Base-by-base conservation (phyloP, 1,140 invertebrate species). In the Melanaphis sacchari region DNA sequence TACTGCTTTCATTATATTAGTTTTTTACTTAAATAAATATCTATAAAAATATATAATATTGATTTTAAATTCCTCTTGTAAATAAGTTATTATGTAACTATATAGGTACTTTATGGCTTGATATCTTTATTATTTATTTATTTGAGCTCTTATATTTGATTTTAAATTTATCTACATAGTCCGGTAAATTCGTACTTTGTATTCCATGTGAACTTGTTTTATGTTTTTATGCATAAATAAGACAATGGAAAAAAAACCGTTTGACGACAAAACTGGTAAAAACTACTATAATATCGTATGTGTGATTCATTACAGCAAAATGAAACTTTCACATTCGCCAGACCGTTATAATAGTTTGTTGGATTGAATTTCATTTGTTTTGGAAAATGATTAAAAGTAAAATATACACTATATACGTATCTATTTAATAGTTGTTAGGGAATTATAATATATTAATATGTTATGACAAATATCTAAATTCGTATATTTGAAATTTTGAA, bases 261-360 rank as follows among this genome's bases (percentile, higher is more conserved):
- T 90, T 36, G 22, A 52, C 87, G 36, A 90, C 88, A 90, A 90
- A 90, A 90, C 88, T 40, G 36, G n/a, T 54, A 54, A 90, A 90
- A 54, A 90, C 24, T 5, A 88, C 43, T 52, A 88, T 90, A 90
- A 82, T 54, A 90, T 54, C 38, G 26, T 90, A 90, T 54, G 54
- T 54, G 36, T 90, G 38, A 24, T 40, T 22, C 49, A 90, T 90
- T 90, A 90, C 40, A 9, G 66, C n/a, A 49, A 92, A 82, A 36
- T 22, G 36, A 92, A 82, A 92, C 76, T 92, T 92, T 92, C 91
- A 92, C 91, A 92, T 92, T 92, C 9, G 43, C 9, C 15, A 22
- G 1, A 92, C 91, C 43, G 66, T 92, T 92, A 84, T 49, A 49
- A 49, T 46, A 38, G 31, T 91, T 82, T 38, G 36, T 24, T 5